Conservation (phyloP, 2,797 vertebrate genomes). For the Enteromius unitaeniatus region DNA sequence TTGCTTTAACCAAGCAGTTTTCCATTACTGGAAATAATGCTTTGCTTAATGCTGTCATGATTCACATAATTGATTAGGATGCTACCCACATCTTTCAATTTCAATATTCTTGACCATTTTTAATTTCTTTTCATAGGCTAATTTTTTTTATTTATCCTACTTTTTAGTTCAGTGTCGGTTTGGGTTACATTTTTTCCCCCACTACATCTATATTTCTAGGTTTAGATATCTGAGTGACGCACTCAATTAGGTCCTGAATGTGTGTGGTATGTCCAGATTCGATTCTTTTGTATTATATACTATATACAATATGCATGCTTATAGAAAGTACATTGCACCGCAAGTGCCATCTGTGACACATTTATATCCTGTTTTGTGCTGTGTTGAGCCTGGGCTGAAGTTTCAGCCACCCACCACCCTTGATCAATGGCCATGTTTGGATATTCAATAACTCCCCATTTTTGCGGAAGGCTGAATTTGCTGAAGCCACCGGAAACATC, state of each 20-base stretch:
- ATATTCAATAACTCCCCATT: constrained; percentile 52
- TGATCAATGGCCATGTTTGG: constrained; percentile 49
- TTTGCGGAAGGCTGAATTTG: constrained; percentile 43
- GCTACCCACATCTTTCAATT: background rate
- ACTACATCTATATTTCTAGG: background rate
- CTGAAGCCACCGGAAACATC: constrained; percentile 36
- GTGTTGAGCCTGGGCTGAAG: background rate
- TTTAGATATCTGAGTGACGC: background rate
- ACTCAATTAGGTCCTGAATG: no score
- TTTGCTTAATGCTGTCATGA: background rate
- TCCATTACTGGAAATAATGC: background rate
- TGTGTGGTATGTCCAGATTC: background rate
- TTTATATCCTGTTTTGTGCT: background rate
- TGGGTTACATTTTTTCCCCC: background rate
- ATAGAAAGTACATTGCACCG: background rate
- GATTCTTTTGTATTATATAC: background rate
- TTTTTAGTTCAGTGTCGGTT: background rate
- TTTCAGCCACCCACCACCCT: constrained; percentile 28
- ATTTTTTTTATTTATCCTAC: background rate
- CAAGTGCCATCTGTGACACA: background rate
- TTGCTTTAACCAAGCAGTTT: background rate
- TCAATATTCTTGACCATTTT: background rate
- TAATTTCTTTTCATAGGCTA: background rate
- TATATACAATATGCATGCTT: background rate
- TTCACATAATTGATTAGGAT: background rate